A percentile compares a stretch with the other conserved stretches of the same genome.
Conservation (phyloP, 1,140 invertebrate genomes). For the Aphidius gifuensis region DNA sequence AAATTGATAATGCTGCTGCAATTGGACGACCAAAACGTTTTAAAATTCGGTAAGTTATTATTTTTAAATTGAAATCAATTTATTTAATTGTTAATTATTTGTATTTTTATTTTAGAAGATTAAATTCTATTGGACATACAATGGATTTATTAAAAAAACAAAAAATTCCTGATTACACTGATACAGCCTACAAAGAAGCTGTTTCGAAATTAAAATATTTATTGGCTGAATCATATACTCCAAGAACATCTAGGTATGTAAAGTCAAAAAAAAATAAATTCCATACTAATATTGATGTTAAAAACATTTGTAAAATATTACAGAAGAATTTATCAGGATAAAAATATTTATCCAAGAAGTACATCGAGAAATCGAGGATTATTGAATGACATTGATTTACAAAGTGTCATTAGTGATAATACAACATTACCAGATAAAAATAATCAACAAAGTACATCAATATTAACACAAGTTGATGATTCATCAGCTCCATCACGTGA, state of each 20-base stretch:
- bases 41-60: slow-evolving; percentile 36
- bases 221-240: slow-evolving; percentile 71
- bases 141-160: slow-evolving; percentile 36
- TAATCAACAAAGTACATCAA: slow-evolving; percentile 12
- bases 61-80: not conserved
- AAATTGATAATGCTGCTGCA: slow-evolving; percentile 23
- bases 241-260: slow-evolving; percentile 46
- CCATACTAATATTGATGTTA: not conserved
- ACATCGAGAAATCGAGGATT: slow-evolving; percentile 38
- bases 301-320: not conserved
- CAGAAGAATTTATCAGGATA: slow-evolving; percentile 30
- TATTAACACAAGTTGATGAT: slow-evolving; percentile 22
- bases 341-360: slow-evolving; percentile 33
- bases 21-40: slow-evolving; percentile 34
- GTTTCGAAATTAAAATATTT: slow-evolving; percentile 74
- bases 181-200: slow-evolving; percentile 76
- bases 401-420: slow-evolving; percentile 39
- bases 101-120: slow-evolving; percentile 35
- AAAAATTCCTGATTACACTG: slow-evolving; percentile 71
- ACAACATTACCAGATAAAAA: slow-evolving; percentile 26
- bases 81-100: not conserved
- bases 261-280: not conserved
- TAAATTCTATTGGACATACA: slow-evolving; percentile 35
- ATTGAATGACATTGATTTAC: slow-evolving; percentile 40
- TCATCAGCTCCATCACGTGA: slow-evolving; percentile 49